A percentile compares a stretch with the other conserved stretches of the same genome.
These are phyloP conservation scores for Lepeophtheirus salmonis DNA, from an alignment of 1,140 invertebrate species.

Conservation along the genomic window DNA sequence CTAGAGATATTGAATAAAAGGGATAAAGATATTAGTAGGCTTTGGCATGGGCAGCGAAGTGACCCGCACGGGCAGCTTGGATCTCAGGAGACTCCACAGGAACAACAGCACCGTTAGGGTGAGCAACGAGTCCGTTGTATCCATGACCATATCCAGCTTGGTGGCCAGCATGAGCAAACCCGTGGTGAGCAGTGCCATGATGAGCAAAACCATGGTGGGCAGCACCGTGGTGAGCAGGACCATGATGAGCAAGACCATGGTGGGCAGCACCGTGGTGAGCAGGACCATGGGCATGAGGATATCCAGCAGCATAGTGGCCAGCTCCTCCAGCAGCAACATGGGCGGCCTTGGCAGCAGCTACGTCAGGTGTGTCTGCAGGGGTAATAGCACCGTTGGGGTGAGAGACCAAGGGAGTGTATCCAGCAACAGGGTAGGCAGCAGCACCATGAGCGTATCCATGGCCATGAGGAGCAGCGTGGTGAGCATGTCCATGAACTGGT, in stretches of 20 bases:
- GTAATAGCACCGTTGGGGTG: constrained; percentile 17
- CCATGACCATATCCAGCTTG: not conserved
- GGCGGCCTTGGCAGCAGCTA: constrained; percentile 16
- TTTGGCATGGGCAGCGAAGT: constrained; percentile 11
- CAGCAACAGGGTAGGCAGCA: constrained; percentile 5
- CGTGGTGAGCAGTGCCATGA: constrained; percentile 2
- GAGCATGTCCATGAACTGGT: not conserved
- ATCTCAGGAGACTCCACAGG: constrained; percentile 15
- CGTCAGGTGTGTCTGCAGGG: constrained; percentile 11
- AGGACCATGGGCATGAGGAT: not conserved
- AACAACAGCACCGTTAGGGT: constrained; percentile 15
- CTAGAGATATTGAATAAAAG: no score
- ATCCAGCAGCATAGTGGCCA: not conserved
- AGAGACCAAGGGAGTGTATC: constrained; percentile 1
- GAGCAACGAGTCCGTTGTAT: constrained; percentile 4
- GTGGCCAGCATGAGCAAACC: not conserved
- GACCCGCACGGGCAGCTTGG: constrained; percentile 14
- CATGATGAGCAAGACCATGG: not conserved
- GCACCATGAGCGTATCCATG: not conserved
- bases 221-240: constrained; percentile 5
- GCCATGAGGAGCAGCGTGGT: not conserved
- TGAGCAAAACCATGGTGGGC: constrained; percentile 1
- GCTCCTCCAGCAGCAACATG: constrained; percentile 13
- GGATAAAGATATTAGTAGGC: not conserved
- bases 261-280: not conserved